These are phyloP conservation scores for Nanger granti DNA, from an alignment of 2,113 vertebrate species.

Conservation along the genomic window DNA sequence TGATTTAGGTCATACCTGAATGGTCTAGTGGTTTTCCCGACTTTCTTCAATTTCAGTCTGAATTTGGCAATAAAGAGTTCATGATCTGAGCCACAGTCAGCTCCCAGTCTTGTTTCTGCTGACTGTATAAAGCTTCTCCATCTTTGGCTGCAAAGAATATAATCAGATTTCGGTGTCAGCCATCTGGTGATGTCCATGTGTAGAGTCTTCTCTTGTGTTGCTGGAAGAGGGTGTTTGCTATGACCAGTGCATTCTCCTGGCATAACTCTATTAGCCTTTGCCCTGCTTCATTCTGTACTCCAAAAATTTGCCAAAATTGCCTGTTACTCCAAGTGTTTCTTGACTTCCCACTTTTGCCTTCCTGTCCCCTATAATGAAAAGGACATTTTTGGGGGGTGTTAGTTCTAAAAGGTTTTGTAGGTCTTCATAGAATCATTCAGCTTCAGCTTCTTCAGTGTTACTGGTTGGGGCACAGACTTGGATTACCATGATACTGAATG, in stretches of 20 bases:
- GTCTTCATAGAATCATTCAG: background rate
- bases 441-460: background rate
- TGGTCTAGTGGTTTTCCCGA: background rate
- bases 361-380: background rate
- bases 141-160: background rate
- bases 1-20: background rate
- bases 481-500: rapidly evolving
- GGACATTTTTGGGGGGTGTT: background rate
- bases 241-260: background rate
- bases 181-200: background rate
- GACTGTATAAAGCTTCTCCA: background rate
- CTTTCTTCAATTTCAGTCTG: background rate
- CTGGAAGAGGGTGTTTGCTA: background rate
- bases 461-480: background rate
- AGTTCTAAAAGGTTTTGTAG: background rate
- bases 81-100: background rate
- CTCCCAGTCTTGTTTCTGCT: background rate
- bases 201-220: background rate
- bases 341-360: background rate
- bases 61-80: background rate
- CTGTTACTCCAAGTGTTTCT: background rate
- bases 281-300: background rate
- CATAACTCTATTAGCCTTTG: background rate
- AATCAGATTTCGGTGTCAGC: background rate
- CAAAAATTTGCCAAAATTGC: background rate